Conservation (phyloP, 2,797 vertebrate species). For the Crypturellus tataupa region DNA sequence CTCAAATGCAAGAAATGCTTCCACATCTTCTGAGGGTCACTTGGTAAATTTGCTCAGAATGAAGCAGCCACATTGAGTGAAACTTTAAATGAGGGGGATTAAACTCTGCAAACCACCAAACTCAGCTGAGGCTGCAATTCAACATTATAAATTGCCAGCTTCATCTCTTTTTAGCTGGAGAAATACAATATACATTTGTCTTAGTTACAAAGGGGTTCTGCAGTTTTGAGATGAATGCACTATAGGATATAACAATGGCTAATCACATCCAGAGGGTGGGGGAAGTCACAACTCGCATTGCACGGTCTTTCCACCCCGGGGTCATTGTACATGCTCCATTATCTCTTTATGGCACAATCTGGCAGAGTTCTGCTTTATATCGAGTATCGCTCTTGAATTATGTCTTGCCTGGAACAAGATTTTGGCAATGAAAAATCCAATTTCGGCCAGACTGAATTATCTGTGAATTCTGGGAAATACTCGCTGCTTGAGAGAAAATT, state of each 20-base stretch:
- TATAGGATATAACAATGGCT: not conserved
- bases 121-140: conserved; percentile 18
- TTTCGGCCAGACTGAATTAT: not conserved
- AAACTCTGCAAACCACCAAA: conserved; percentile 47
- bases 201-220: conserved; percentile 40
- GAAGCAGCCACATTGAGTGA: conserved; percentile 26
- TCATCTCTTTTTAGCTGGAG: conserved; percentile 34
- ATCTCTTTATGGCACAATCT: conserved; percentile 53
- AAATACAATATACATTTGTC: conserved; percentile 52
- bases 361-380: conserved; percentile 48
- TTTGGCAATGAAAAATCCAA: not conserved
- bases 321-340: conserved; percentile 27
- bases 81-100: conserved; percentile 39
- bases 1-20: conserved; percentile 7
- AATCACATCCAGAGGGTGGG: conserved; percentile 13
- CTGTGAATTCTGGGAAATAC: not conserved
- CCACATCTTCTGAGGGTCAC: not conserved
- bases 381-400: not conserved
- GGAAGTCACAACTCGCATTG: not conserved
- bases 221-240: conserved; percentile 38
- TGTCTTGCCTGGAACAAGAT: not conserved
- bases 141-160: conserved; percentile 47
- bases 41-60: not conserved
- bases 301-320: not conserved
- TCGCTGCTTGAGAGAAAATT: not conserved